Percentiles rank a stretch among this genome's conserved stretches.
phyloP scores from a whole-genome alignment of 2,888 invertebrate species.

The Baccha elongata region DNA sequence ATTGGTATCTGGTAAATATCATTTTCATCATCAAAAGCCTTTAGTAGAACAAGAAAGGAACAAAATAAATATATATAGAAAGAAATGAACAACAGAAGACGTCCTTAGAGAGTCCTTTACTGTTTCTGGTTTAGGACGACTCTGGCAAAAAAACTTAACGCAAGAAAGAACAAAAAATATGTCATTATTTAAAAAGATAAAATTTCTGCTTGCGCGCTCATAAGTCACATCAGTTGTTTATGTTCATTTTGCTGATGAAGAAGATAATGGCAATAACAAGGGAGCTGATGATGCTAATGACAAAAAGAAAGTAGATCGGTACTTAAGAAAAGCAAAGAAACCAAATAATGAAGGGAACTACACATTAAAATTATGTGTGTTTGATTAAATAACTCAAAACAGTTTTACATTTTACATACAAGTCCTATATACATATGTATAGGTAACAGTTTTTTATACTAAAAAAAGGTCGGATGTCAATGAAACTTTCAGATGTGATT shows the following conservation, averaged over 20 bases:
- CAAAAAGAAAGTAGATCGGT: conserved; percentile 26
- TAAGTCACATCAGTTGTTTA: conserved; percentile 68
- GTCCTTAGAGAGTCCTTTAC: conserved; percentile 14
- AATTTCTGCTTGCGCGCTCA: conserved; percentile 72
- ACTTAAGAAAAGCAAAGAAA: conserved; percentile 20
- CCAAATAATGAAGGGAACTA: no score
- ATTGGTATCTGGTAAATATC: conserved; percentile 64
- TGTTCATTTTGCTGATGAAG: conserved; percentile 67
- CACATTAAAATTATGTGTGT: no score
- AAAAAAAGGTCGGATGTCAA: no score
- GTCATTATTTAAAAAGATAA: conserved; percentile 74
- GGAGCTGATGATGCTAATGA: conserved; percentile 51
- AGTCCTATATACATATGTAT: no score
- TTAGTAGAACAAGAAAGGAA: conserved; percentile 2
- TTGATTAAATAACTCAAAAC: no score
- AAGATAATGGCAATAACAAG: conserved; percentile 37
- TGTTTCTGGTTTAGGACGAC: conserved; percentile 8
- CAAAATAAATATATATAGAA: not conserved
- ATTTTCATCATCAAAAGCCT: conserved; percentile 53
- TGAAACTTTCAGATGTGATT: no score
- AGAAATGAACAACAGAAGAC: conserved; percentile 14
- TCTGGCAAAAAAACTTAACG: conserved; percentile 35
- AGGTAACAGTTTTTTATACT: no score
- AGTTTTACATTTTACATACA: no score
- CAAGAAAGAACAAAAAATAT: conserved; percentile 68